phyloP scores from a whole-genome alignment of 2,113 vertebrate species.

The Sorex araneus region DNA sequence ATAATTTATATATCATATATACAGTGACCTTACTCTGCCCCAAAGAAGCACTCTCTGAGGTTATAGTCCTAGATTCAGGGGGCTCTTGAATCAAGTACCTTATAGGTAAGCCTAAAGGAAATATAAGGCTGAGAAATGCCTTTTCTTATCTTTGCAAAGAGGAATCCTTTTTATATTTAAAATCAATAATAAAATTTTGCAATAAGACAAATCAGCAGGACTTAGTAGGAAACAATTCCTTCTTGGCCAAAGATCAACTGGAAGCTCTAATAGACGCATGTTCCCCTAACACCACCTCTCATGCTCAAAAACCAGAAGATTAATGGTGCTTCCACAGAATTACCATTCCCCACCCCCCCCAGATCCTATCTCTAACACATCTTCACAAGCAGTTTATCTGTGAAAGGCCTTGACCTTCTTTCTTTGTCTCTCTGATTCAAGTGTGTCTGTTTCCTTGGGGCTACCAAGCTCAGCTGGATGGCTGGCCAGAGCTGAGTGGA shows the following conservation, averaged over 20 bases:
- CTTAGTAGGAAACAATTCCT: neutral
- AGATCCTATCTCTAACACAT: conserved; percentile 68
- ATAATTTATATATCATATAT: neutral
- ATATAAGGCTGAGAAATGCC: neutral
- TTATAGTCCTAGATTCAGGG: neutral
- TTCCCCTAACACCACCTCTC: neutral
- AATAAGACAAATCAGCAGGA: neutral
- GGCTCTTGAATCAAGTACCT: neutral
- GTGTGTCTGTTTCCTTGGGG: conserved; percentile 81
- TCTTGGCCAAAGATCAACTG: neutral
- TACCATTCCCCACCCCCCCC: conserved; percentile 49
- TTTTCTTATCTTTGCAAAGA: neutral
- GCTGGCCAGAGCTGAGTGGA: conserved; percentile 80
- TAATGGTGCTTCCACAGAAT: conserved; percentile 54
- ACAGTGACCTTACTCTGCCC: neutral
- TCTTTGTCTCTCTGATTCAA: conserved; percentile 76
- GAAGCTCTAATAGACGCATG: neutral
- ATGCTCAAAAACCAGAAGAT: conserved; percentile 22
- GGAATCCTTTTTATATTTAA: conserved; percentile 17
- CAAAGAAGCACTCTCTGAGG: conserved; percentile 21
- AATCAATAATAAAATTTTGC: conserved; percentile 44
- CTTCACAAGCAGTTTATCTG: conserved; percentile 68
- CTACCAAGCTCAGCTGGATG: conserved; percentile 82
- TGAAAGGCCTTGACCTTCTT: conserved; percentile 73
- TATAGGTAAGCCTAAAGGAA: neutral